Base-by-base conservation (phyloP, 2,888 invertebrate genomes). In the Drosophila atroscutellata region DNA sequence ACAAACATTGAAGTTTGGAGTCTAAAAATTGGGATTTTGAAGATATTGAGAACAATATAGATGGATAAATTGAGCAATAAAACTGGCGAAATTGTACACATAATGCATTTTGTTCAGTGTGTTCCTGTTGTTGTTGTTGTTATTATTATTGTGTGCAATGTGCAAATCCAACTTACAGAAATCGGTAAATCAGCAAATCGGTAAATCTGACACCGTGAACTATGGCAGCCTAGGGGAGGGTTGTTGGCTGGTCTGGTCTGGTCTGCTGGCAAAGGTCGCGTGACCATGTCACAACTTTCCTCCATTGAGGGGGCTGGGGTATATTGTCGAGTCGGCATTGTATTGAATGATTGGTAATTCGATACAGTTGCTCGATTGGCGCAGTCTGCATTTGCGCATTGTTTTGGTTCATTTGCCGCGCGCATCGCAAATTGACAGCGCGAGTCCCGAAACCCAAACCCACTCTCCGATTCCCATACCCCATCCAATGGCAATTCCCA, bases 291-390 rank as follows among this genome's bases (percentile, higher is more conserved):
- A 86, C 75, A 75, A 77, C 76, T 74, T 75, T 75, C 28, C 68
- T 57, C 30, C 20, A 49, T 36, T 18, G 42, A 20, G 56, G 49
- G 34, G 51, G 49, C 30, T 42, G 56, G 57, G 50, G 18, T 54
- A 20, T 11, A 13, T 26, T 15, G 20, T 54, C 18, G 28, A 28
- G 32, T 52, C 55, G 47, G 66, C 67, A 63, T 86, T 84, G 88
- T 80, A 80, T 78, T 79, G 85, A 80, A 85, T 89, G 90, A 87
- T 89, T 88, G 84, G 90, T 88, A 91, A 89, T 90, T 91, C 90
- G 91, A 89, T 91, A 89, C 86, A 89, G 84, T 86, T 85, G 90
- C 82, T 80, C 81, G 81, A 75, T 83, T 81, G 83, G 57, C 69
- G 69, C 75, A 69, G 65, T 67, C 65, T 62, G 59, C 66, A 54